A percentile compares a stretch with the other conserved stretches of the same genome.
phyloP scores from a whole-genome alignment of 2,888 invertebrate species.

The Drosophila gaucha region DNA sequence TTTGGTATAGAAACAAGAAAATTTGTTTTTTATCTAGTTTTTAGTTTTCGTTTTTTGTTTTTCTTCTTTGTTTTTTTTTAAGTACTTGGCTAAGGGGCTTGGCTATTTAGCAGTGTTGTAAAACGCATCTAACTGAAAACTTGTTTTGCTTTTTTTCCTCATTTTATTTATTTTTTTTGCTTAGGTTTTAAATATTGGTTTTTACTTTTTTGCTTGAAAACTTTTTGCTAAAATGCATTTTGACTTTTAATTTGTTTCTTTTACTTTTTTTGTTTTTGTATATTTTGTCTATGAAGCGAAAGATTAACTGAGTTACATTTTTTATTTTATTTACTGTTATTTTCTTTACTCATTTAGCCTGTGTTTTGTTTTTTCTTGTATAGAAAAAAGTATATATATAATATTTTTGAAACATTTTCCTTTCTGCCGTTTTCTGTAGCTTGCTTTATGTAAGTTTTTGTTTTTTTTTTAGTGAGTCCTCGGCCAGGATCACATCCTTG shows the following conservation, averaged over 20 bases:
- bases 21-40: constrained; percentile 1
- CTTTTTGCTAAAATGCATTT: constrained; percentile 54
- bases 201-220: constrained; percentile 12
- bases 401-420: constrained; percentile 72
- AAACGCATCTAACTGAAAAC: constrained; percentile 39
- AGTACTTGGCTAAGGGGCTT: constrained; percentile 56
- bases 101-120: constrained; percentile 36
- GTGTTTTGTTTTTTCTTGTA: constrained; percentile 25
- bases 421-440: constrained; percentile 32
- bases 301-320: constrained; percentile 55
- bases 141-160: constrained; percentile 11
- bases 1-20: constrained; percentile 33
- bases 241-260: constrained; percentile 23
- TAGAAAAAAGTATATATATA: constrained; percentile 61
- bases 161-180: constrained; percentile 10
- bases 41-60: not conserved
- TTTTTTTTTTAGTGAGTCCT: constrained; percentile 63
- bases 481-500: constrained; percentile 76
- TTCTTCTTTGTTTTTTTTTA: constrained; percentile 19
- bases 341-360: constrained; percentile 26
- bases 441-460: constrained; percentile 47
- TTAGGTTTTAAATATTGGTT: constrained; percentile 9
- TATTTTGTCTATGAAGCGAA: constrained; percentile 58
- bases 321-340: constrained; percentile 26
- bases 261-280: constrained; percentile 16